phyloP scores from a whole-genome alignment of 2,888 invertebrate species.

The Amiota communis region DNA sequence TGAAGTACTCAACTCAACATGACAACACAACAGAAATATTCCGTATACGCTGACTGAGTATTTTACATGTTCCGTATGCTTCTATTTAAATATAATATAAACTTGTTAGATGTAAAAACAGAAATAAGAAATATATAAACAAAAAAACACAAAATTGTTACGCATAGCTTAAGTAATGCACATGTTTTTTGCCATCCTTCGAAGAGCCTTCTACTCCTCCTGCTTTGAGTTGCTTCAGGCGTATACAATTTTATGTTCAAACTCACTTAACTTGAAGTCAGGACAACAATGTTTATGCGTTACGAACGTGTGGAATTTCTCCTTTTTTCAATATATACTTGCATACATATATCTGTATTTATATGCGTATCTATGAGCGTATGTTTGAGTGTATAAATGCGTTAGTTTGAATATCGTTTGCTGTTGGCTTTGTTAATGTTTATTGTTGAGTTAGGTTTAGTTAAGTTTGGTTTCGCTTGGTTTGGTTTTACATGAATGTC shows the following conservation, averaged over 20 bases:
- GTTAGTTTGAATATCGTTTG: not conserved
- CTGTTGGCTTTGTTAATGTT: not conserved
- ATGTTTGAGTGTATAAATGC: not conserved
- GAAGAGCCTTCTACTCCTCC: too few species aligned
- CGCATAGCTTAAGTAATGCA: not conserved
- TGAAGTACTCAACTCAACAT: not conserved
- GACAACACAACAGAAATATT: not conserved
- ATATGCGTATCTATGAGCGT: not conserved
- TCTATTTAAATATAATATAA: slow-evolving; percentile 1
- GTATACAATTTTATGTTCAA: slow-evolving; percentile 8
- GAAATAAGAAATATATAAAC: not conserved
- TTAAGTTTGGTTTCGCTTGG: not conserved
- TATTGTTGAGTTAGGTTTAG: not conserved
- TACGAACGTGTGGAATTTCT: slow-evolving; percentile 9
- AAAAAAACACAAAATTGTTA: not conserved
- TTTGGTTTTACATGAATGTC: too few species aligned
- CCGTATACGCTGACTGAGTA: not conserved
- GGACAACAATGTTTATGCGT: slow-evolving; percentile 17
- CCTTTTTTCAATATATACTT: not conserved
- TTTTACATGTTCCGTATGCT: not conserved
- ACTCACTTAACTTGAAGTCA: slow-evolving; percentile 20
- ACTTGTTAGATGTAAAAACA: not conserved
- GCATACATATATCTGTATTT: not conserved
- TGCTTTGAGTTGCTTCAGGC: not conserved
- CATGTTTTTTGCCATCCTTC: too few species aligned